These are phyloP conservation scores for Thamnophis sirtalis DNA, from an alignment of 2,113 vertebrate species.

Conservation along the genomic window DNA sequence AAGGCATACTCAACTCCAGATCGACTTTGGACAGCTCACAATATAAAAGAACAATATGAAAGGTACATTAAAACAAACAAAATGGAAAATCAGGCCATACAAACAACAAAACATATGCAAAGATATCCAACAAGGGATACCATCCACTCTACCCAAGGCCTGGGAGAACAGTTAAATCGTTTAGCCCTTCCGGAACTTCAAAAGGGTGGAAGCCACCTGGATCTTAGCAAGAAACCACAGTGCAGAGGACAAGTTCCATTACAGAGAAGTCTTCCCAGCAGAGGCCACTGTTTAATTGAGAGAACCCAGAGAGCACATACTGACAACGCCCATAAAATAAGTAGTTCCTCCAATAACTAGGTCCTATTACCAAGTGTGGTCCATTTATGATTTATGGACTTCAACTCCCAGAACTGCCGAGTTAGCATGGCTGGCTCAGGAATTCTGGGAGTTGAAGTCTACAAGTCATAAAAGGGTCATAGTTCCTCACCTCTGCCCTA, in stretches of 20 bases:
- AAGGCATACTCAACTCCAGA: not conserved
- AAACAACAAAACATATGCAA: not conserved
- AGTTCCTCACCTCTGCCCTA: not conserved
- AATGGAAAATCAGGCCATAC: not conserved
- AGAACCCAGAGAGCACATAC: not conserved
- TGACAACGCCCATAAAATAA: not conserved
- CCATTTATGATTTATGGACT: not conserved
- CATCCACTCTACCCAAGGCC: not conserved
- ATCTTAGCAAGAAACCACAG: not conserved
- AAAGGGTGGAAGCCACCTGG: not conserved
- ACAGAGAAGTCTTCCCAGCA: not conserved
- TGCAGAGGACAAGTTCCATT: not conserved
- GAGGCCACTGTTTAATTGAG: not conserved
- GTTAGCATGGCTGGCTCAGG: not conserved
- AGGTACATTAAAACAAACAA: not conserved
- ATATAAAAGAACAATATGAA: not conserved
- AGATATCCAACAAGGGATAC: not conserved
- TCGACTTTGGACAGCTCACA: not conserved
- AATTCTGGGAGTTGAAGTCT: not conserved
- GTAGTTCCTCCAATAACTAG: not conserved
- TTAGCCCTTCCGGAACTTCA: not conserved
- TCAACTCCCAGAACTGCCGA: not conserved
- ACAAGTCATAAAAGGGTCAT: not conserved
- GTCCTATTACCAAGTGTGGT: not conserved
- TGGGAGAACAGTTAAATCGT: not conserved